Conservation (phyloP, 35 echinoderm and acorn worm genomes). For the Lytechinus pictus region DNA sequence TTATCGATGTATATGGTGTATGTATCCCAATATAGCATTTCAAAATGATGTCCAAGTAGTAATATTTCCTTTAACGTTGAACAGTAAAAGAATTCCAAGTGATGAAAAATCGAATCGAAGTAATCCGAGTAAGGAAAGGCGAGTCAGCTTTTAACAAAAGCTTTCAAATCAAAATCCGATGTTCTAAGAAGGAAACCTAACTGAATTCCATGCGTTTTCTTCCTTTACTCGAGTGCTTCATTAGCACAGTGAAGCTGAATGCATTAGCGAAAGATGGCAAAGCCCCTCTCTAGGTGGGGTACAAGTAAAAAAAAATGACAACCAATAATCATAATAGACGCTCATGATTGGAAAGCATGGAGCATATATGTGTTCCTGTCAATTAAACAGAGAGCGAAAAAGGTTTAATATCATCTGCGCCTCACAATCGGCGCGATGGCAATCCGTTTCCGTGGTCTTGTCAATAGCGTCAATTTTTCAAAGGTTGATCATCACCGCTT, state of each 20-base stretch:
- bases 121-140: neutral
- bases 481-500: neutral
- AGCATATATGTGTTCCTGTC: neutral
- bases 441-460: neutral
- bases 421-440: neutral
- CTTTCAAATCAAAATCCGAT: neutral
- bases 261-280: neutral
- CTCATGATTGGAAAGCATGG: neutral
- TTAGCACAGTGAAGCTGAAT: neutral
- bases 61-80: neutral
- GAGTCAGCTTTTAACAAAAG: neutral
- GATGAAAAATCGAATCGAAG: neutral
- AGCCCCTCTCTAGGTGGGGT: neutral
- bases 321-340: neutral
- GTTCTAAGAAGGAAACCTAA: neutral
- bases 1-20: neutral
- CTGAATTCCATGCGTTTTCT: too few species aligned
- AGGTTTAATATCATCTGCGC: neutral
- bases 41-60: neutral
- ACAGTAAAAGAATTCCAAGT: neutral
- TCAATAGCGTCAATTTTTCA: neutral
- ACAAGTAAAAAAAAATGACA: neutral
- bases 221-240: neutral
- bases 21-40: neutral
- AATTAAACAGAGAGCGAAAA: neutral